Percentiles rank a stretch among this genome's conserved stretches.
Evolutionary conservation across 2,113 vertebrate genomes (phyloP).

Genomic region (Oncorhynchus keta): DNA sequence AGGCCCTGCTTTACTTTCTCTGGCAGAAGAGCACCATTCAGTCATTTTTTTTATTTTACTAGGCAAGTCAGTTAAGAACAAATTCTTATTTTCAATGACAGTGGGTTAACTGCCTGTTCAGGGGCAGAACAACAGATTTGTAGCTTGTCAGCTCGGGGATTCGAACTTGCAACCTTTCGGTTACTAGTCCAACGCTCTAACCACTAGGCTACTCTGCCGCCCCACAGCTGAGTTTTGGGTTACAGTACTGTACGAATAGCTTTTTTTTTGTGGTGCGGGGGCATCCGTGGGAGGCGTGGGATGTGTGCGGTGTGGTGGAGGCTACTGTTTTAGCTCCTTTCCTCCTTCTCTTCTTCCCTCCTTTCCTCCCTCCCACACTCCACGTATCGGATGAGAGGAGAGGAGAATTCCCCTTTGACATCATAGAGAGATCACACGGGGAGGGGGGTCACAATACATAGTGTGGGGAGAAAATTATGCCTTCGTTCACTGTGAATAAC

Average conservation of each 20-base stretch:
- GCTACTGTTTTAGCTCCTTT: not conserved
- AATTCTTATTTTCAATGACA: too few relatives aligned
- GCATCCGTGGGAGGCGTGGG: constrained; percentile 18
- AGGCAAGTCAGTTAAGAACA: too few relatives aligned
- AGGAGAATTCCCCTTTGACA: constrained; percentile 36
- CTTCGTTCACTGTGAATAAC: constrained; percentile 10
- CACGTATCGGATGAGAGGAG: constrained; percentile 11
- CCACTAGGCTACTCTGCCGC: too few relatives aligned
- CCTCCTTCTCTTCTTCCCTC: not conserved
- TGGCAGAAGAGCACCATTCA: not conserved
- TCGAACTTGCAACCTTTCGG: too few relatives aligned
- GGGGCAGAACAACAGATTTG: too few relatives aligned
- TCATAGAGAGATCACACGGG: constrained; percentile 26
- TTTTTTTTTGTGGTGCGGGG: not conserved
- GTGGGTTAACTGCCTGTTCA: too few relatives aligned
- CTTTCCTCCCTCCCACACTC: too few relatives aligned
- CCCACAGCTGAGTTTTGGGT: not conserved
- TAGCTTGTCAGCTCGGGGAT: too few relatives aligned
- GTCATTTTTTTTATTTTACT: too few relatives aligned
- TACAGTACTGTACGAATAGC: constrained; percentile 4
- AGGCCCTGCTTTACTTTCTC: not conserved
- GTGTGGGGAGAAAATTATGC: constrained; percentile 16
- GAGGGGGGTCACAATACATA: constrained; percentile 31
- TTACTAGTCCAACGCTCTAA: too few relatives aligned
- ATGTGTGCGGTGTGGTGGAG: not conserved